Conservation (phyloP, 2,888 invertebrate species). For the Bombyx huttoni region DNA sequence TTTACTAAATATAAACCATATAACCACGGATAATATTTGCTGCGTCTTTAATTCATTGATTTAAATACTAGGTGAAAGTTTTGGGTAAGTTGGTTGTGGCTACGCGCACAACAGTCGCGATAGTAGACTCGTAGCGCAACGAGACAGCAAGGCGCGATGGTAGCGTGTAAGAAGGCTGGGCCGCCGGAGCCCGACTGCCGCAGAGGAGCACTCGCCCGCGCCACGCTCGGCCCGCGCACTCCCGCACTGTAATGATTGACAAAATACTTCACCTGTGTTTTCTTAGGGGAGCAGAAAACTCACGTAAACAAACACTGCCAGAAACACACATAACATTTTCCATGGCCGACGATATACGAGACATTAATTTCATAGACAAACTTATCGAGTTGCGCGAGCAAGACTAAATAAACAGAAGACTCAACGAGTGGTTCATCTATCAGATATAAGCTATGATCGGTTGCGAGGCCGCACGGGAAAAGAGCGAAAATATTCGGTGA, state of each 20-base stretch:
- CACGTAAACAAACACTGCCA: constrained; percentile 24
- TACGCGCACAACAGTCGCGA: constrained; percentile 17
- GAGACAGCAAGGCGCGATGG: constrained; percentile 23
- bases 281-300: constrained; percentile 28
- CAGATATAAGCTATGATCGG: neutral
- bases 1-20: no score
- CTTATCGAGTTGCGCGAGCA: neutral
- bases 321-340: neutral
- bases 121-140: constrained; percentile 20
- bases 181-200: constrained; percentile 30
- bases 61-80: neutral
- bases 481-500: neutral
- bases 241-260: constrained; percentile 55
- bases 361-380: neutral
- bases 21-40: no score
- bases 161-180: constrained; percentile 19
- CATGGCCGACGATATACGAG: neutral
- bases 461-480: neutral
- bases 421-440: neutral
- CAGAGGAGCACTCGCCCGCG: constrained; percentile 19
- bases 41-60: no score
- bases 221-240: constrained; percentile 24
- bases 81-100: constrained; percentile 2
- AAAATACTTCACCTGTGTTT: constrained; percentile 60
- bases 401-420: neutral